Evolutionary conservation across 2,888 invertebrate genomes (phyloP).

Genomic region (Magallana nippona): DNA sequence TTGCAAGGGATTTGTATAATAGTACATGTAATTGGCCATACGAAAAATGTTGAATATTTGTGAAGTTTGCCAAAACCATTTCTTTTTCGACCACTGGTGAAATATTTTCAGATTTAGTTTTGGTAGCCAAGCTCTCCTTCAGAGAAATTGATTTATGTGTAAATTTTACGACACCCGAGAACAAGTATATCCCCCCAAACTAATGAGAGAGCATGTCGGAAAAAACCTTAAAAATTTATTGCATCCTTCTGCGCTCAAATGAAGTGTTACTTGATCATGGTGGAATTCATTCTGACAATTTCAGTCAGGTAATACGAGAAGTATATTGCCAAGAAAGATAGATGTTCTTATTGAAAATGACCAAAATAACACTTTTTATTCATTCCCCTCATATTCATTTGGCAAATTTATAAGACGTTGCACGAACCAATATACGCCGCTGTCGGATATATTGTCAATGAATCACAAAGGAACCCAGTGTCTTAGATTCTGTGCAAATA

Average conservation of each 20-base stretch:
- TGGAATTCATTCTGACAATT: slow-evolving; percentile 12
- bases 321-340: slow-evolving; percentile 31
- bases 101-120: too few species aligned
- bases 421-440: not conserved
- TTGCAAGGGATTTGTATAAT: too few species aligned
- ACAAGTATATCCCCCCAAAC: not conserved
- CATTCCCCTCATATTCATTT: slow-evolving; percentile 2
- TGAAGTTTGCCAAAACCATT: too few species aligned
- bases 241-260: slow-evolving; percentile 24
- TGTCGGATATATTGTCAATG: not conserved
- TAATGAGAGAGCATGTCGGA: not conserved
- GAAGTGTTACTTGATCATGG: slow-evolving; percentile 6
- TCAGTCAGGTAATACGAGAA: slow-evolving; percentile 17
- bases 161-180: not conserved
- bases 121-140: too few species aligned
- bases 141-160: too few species aligned
- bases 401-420: slow-evolving; percentile 31
- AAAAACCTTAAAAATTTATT: slow-evolving; percentile 3
- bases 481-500: slow-evolving; percentile 12
- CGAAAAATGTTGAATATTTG: too few species aligned
- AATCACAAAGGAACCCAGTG: slow-evolving; percentile 4
- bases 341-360: slow-evolving; percentile 29
- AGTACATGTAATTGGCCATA: too few species aligned
- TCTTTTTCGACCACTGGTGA: too few species aligned
- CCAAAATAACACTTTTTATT: slow-evolving; percentile 18